These are phyloP conservation scores for Petromus typicus DNA, from an alignment of 2,113 vertebrate species.

Conservation along the genomic window DNA sequence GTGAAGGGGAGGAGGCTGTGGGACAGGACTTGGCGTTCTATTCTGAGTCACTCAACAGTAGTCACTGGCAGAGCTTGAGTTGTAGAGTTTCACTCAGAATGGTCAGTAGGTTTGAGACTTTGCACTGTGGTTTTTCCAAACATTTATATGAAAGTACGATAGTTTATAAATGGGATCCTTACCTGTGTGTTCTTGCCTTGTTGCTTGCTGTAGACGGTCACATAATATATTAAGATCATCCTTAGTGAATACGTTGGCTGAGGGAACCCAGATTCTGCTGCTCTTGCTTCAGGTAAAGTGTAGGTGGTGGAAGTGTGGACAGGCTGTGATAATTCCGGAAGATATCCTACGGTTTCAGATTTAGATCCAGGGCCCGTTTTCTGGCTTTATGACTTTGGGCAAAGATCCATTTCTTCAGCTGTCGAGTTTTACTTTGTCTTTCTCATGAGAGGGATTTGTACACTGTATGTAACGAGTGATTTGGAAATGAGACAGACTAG, in stretches of 20 bases:
- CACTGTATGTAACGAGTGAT: background rate
- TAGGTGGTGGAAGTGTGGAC: background rate
- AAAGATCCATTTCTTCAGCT: background rate
- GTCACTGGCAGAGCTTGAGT: background rate
- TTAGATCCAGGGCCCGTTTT: background rate
- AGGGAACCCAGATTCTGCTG: background rate
- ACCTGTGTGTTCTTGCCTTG: background rate
- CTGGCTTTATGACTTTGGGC: background rate
- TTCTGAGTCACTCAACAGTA: background rate
- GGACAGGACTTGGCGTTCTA: background rate
- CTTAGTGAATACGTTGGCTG: background rate
- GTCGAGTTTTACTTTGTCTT: background rate
- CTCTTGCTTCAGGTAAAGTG: no score
- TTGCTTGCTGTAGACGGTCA: background rate
- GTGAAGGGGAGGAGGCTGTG: background rate
- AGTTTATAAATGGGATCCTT: background rate
- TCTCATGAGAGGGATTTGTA: background rate
- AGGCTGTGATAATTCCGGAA: background rate
- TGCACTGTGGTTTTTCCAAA: conserved; percentile 2
- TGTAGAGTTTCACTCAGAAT: background rate
- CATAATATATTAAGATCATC: background rate
- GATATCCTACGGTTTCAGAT: background rate
- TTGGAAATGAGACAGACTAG: background rate
- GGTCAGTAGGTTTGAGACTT: background rate
- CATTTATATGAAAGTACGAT: background rate